phyloP scores from a whole-genome alignment of 2,113 vertebrate genomes.

The Eulemur rufifrons region DNA sequence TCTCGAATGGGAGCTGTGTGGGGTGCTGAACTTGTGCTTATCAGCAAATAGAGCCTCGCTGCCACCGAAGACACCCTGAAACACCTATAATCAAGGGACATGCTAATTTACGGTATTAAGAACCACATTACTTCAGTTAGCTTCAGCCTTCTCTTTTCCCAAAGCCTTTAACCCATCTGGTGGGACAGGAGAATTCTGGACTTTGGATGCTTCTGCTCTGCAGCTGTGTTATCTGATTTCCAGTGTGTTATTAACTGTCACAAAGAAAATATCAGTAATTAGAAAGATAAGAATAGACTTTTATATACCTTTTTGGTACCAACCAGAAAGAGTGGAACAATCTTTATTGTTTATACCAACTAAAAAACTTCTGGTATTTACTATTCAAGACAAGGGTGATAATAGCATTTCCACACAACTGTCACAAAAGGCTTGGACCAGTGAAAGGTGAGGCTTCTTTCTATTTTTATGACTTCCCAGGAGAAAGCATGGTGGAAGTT shows the following conservation, averaged over 20 bases:
- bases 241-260: slow-evolving; percentile 49
- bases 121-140: not conserved
- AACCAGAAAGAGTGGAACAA: not conserved
- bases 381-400: not conserved
- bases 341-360: slow-evolving; percentile 29
- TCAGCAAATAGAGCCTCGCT: not conserved
- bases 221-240: slow-evolving; percentile 50
- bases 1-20: not conserved
- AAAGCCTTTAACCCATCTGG: not conserved
- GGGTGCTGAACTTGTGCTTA: slow-evolving; percentile 36
- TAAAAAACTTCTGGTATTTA: not conserved
- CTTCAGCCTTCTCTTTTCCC: slow-evolving; percentile 11
- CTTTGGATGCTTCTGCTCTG: slow-evolving; percentile 33
- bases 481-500: not conserved
- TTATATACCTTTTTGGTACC: slow-evolving; percentile 36
- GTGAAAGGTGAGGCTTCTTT: not conserved
- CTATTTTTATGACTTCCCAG: not conserved
- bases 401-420: not conserved
- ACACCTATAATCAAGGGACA: slow-evolving; percentile 55
- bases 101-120: slow-evolving; percentile 51
- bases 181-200: slow-evolving; percentile 1
- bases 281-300: slow-evolving; percentile 56
- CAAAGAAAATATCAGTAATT: slow-evolving; percentile 61
- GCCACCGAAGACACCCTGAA: not conserved
- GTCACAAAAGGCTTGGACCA: not conserved